phyloP scores from a whole-genome alignment of 2,888 invertebrate genomes.

The Meloe dianella region DNA sequence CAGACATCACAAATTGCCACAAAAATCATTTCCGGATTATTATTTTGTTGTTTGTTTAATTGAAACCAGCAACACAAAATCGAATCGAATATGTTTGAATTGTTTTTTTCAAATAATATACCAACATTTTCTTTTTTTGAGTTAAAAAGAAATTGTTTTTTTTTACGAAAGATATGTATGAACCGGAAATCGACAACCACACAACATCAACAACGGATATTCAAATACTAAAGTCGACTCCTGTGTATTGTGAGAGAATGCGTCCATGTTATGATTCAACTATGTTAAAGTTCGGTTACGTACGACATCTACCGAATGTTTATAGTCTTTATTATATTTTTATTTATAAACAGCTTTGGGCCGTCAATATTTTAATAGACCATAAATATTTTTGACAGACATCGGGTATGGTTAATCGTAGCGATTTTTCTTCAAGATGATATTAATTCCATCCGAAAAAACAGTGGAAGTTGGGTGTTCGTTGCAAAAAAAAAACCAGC shows the following conservation, averaged over 20 bases:
- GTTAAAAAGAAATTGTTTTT: too few species aligned
- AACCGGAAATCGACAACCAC: not conserved
- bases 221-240: constrained; percentile 26
- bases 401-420: constrained; percentile 11
- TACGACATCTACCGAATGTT: constrained; percentile 21
- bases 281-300: constrained; percentile 3
- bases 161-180: not conserved
- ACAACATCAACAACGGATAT: constrained; percentile 25
- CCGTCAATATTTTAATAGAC: constrained; percentile 23
- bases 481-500: not conserved
- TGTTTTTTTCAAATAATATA: too few species aligned
- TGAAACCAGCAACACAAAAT: not conserved
- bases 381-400: constrained; percentile 27
- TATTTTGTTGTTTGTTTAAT: not conserved
- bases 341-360: constrained; percentile 27
- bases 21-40: constrained; percentile 22
- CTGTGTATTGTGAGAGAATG: constrained; percentile 21
- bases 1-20: constrained; percentile 28
- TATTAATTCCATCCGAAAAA: constrained; percentile 2
- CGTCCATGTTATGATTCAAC: constrained; percentile 28
- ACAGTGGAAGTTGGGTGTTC: not conserved
- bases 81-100: constrained; percentile 4
- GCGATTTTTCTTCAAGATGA: constrained; percentile 8
- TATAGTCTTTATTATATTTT: constrained; percentile 18
- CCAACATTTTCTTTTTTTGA: too few species aligned